These are phyloP conservation scores for Squalus acanthias DNA, from an alignment of 2,797 vertebrate species.

Conservation along the genomic window DNA sequence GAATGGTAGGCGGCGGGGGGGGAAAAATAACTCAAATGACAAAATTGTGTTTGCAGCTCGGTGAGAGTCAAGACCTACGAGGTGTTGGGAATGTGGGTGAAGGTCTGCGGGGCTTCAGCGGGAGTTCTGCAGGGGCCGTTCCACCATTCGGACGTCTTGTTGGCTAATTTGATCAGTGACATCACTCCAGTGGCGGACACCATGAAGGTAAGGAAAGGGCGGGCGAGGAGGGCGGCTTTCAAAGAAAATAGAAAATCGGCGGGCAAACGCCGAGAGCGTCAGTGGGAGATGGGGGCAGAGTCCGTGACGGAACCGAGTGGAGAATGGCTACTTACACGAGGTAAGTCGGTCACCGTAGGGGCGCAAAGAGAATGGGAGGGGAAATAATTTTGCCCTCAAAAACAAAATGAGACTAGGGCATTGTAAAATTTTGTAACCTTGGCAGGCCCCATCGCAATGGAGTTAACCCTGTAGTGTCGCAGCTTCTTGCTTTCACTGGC, in stretches of 20 bases:
- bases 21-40: no score
- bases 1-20: no score
- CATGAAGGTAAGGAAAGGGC: constrained; percentile 63
- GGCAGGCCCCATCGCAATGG: no score
- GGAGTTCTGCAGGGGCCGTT: constrained; percentile 69
- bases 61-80: constrained; percentile 70
- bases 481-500: no score
- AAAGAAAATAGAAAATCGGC: no score
- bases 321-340: neutral
- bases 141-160: constrained; percentile 68
- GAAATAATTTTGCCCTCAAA: no score
- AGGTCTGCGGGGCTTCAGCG: constrained; percentile 65
- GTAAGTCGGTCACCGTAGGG: no score
- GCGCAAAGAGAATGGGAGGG: no score
- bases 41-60: constrained; percentile 51
- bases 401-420: no score
- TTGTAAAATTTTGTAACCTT: no score
- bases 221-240: neutral
- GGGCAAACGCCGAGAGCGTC: no score
- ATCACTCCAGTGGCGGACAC: constrained; percentile 69
- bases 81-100: constrained; percentile 73
- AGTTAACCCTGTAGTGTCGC: neutral
- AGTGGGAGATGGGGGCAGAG: neutral
- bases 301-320: neutral
- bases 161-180: constrained; percentile 72